A percentile compares a stretch with the other conserved stretches of the same genome.
Conservation (phyloP, 1,140 invertebrate genomes). For the Drosophila navojoa region DNA sequence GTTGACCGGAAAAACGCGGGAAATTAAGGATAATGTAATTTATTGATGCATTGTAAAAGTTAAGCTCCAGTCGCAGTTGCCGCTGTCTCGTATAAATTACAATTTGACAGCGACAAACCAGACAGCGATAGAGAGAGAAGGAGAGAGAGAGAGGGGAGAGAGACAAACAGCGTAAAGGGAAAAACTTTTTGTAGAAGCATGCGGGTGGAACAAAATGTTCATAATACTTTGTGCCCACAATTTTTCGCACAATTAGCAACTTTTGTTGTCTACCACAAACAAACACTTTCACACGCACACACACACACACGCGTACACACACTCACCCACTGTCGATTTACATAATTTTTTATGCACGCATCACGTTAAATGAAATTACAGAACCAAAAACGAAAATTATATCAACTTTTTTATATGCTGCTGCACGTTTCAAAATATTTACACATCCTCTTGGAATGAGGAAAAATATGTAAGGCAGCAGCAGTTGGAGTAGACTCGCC, state of each 20-base stretch:
- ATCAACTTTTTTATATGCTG: conserved; percentile 36
- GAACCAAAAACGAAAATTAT: conserved; percentile 12
- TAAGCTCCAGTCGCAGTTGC: conserved; percentile 61
- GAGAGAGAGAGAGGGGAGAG: conserved; percentile 11
- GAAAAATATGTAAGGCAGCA: not conserved
- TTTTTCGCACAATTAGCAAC: conserved; percentile 64
- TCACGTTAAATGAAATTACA: conserved; percentile 16
- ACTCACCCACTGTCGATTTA: conserved; percentile 28
- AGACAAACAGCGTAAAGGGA: not conserved
- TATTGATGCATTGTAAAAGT: conserved; percentile 80
- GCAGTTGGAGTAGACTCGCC: not conserved
- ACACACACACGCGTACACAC: not conserved
- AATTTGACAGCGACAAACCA: conserved; percentile 58
- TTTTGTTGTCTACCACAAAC: conserved; percentile 38
- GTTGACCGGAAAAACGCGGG: conserved; percentile 78
- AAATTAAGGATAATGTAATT: conserved; percentile 81
- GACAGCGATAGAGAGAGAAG: conserved; percentile 1
- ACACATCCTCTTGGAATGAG: not conserved
- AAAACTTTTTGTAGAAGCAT: conserved; percentile 20
- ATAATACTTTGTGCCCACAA: conserved; percentile 53
- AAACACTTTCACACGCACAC: not conserved
- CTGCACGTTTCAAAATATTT: conserved; percentile 46
- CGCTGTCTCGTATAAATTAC: conserved; percentile 72
- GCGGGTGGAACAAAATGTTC: conserved; percentile 41
- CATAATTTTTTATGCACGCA: conserved; percentile 46